A percentile compares a stretch with the other conserved stretches of the same genome.
Evolutionary conservation across 2,113 vertebrate genomes (phyloP).

Genomic region (Cyprinodon brontotheroides): DNA sequence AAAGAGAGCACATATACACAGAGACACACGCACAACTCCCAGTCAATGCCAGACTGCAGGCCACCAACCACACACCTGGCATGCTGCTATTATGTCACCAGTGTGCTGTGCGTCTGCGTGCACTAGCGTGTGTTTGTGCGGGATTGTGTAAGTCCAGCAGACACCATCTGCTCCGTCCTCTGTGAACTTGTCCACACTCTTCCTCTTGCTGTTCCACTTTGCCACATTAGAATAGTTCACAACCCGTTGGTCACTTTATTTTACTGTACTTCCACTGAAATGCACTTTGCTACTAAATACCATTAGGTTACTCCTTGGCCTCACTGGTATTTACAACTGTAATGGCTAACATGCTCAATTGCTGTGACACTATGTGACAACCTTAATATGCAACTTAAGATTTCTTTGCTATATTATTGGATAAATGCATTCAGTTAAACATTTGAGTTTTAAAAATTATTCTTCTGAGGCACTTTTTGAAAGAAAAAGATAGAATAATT

Average conservation of each 20-base stretch:
- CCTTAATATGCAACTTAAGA: background rate
- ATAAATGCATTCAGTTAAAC: too few species aligned
- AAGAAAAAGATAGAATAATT: background rate
- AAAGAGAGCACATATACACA: conserved; percentile 61
- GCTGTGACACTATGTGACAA: background rate
- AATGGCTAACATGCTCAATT: background rate
- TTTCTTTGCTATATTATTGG: background rate
- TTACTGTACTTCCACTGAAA: background rate
- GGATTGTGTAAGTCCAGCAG: conserved; percentile 71
- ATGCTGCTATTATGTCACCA: conserved; percentile 77
- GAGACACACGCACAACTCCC: conserved; percentile 40
- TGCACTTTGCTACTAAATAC: conserved; percentile 1
- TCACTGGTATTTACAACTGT: background rate
- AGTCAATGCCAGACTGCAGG: conserved; percentile 70
- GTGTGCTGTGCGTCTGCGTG: conserved; percentile 41
- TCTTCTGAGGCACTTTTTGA: background rate
- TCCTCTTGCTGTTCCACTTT: conserved; percentile 30
- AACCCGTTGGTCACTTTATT: conserved; percentile 1
- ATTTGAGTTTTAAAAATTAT: background rate
- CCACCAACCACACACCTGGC: conserved; percentile 79
- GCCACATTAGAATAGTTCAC: conserved; percentile 23
- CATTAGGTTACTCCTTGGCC: background rate
- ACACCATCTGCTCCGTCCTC: conserved; percentile 78
- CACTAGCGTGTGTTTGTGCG: conserved; percentile 22
- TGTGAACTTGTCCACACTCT: conserved; percentile 71